A percentile compares a stretch with the other conserved stretches of the same genome.
These are phyloP conservation scores for Luffia ferchaultella DNA, from an alignment of 2,888 invertebrate genomes.

Conservation along the genomic window DNA sequence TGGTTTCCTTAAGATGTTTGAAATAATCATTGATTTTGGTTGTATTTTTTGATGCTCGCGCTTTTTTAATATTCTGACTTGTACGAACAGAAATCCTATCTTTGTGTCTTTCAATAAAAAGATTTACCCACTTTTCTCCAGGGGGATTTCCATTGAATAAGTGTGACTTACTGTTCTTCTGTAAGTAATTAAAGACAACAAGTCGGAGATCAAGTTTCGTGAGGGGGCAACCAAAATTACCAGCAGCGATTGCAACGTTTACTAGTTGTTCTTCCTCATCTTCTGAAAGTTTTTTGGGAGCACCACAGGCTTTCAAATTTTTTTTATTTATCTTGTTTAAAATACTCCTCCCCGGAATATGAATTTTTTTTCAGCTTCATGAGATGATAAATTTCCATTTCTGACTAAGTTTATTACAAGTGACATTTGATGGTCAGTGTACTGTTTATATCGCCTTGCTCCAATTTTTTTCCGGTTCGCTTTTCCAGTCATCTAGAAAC, in stretches of 20 bases:
- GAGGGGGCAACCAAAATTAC: background rate
- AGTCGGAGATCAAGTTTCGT: background rate
- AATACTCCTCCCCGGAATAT: background rate
- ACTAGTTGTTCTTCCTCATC: background rate
- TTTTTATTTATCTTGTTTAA: background rate
- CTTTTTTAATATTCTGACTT: background rate
- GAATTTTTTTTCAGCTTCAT: too few relatives aligned
- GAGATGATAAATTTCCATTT: background rate
- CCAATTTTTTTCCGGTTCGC: too few relatives aligned
- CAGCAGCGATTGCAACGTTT: background rate
- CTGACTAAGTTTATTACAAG: background rate
- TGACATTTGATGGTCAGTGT: background rate
- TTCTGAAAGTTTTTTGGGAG: background rate
- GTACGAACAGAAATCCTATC: background rate
- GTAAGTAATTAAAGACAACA: background rate
- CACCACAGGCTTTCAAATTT: background rate
- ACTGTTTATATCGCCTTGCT: background rate
- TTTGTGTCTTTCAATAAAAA: background rate
- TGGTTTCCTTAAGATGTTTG: slow-evolving; percentile 6
- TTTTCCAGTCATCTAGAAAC: too few relatives aligned
- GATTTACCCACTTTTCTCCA: background rate
- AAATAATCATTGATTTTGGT: background rate
- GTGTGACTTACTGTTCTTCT: background rate
- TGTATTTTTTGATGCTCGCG: background rate
- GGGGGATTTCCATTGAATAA: background rate